These are phyloP conservation scores for Drosophila ustulata DNA, from an alignment of 2,888 invertebrate species.

Conservation along the genomic window DNA sequence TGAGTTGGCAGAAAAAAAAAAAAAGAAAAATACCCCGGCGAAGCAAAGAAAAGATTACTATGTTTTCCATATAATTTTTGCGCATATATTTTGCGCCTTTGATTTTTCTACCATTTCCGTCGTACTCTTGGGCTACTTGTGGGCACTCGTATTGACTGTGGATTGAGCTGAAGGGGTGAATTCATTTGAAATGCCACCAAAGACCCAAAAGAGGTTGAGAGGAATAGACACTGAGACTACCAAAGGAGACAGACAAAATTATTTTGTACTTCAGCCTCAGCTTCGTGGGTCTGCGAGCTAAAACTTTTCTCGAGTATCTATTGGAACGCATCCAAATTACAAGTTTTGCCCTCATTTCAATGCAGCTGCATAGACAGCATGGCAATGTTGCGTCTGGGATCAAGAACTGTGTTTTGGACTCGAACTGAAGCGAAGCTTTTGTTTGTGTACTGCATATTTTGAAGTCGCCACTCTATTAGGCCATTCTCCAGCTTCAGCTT, in stretches of 20 bases:
- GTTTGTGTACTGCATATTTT: conserved; percentile 67
- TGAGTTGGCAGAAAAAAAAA: conserved; percentile 37
- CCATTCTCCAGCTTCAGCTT: not conserved
- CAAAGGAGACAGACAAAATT: conserved; percentile 38
- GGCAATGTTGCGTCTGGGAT: conserved; percentile 24
- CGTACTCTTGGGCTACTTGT: conserved; percentile 13
- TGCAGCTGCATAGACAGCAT: conserved; percentile 49
- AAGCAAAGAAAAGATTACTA: conserved; percentile 29
- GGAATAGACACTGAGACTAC: conserved; percentile 22
- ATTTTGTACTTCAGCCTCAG: conserved; percentile 47
- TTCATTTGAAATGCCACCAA: not conserved
- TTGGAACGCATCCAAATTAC: conserved; percentile 80
- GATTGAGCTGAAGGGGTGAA: conserved; percentile 12
- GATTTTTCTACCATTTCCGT: conserved; percentile 47
- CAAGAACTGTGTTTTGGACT: conserved; percentile 4
- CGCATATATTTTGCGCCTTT: conserved; percentile 55
- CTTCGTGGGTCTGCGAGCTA: conserved; percentile 15
- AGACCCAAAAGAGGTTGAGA: not conserved
- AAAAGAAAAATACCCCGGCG: conserved; percentile 2
- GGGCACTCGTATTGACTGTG: conserved; percentile 10
- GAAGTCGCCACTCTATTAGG: conserved; percentile 8
- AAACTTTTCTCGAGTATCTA: conserved; percentile 54
- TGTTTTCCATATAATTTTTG: conserved; percentile 58
- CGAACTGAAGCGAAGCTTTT: conserved; percentile 26
- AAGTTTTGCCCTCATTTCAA: conserved; percentile 75